These are phyloP conservation scores for Bergia puertoricense DNA, from an alignment of 92 coral and sea anemone species.

Conservation along the genomic window DNA sequence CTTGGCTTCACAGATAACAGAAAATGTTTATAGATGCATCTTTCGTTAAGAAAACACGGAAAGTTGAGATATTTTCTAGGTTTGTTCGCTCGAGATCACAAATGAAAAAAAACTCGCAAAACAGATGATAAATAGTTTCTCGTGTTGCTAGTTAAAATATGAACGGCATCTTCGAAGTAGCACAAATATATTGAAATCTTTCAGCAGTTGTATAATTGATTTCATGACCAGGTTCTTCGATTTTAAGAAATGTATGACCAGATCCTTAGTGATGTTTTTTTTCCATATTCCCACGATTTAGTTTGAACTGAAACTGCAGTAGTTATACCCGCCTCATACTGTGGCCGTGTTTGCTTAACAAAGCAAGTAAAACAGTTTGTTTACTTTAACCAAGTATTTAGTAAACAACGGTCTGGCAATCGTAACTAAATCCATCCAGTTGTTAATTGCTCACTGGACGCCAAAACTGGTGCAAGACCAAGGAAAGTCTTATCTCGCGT, in stretches of 20 bases:
- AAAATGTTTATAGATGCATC: constrained; percentile 6
- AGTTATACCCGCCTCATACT: background rate
- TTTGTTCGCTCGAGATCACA: background rate
- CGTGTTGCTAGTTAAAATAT: constrained; percentile 24
- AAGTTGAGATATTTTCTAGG: background rate
- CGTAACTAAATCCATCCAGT: background rate
- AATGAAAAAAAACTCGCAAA: background rate
- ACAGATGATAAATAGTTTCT: constrained; percentile 44
- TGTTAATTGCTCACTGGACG: background rate
- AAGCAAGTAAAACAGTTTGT: constrained; percentile 7
- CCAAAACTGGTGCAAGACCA: background rate
- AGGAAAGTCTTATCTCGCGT: background rate
- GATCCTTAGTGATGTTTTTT: background rate
- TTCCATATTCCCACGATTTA: background rate
- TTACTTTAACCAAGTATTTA: constrained; percentile 22
- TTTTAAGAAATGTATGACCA: constrained; percentile 2
- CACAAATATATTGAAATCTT: constrained; percentile 32
- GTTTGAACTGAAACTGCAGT: background rate
- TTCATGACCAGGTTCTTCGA: constrained; percentile 23
- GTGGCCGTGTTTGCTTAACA: background rate
- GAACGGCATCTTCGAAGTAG: constrained; percentile 29
- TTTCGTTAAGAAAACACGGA: constrained; percentile 14
- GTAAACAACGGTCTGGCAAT: constrained; percentile 3
- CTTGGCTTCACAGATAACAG: constrained; percentile 23
- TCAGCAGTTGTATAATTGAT: constrained; percentile 39